Percentiles rank a stretch among this genome's conserved stretches.
These are phyloP conservation scores for Ornithorhynchus anatinus DNA, from an alignment of 2,113 vertebrate genomes.

Conservation along the genomic window DNA sequence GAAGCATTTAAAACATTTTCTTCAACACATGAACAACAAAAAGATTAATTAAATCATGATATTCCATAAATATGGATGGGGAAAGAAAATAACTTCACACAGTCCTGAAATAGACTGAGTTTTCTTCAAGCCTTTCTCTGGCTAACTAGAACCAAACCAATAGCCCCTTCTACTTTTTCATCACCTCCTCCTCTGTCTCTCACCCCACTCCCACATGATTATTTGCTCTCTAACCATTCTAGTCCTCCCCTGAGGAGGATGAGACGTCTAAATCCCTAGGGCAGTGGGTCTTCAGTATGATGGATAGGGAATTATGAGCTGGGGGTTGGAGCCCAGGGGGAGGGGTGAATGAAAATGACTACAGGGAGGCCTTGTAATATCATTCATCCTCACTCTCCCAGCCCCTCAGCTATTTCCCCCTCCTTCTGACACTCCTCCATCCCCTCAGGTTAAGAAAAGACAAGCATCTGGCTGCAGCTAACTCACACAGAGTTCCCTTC, in stretches of 20 bases:
- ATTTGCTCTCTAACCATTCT: neutral
- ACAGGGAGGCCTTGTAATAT: too few species aligned
- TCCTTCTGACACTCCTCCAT: too few species aligned
- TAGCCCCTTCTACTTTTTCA: neutral
- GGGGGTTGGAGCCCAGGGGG: neutral
- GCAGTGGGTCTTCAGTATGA: neutral
- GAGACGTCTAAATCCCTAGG: neutral
- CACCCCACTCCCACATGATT: too few species aligned
- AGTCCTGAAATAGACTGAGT: neutral
- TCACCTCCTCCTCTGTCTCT: too few species aligned
- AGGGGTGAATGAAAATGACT: neutral
- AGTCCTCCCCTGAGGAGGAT: neutral
- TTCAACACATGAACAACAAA: slow-evolving; percentile 44
- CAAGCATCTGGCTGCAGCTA: too few species aligned
- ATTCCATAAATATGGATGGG: neutral
- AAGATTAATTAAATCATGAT: slow-evolving; percentile 52
- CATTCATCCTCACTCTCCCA: too few species aligned
- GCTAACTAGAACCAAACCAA: neutral
- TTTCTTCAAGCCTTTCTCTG: accelerated
- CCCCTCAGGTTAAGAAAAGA: too few species aligned
- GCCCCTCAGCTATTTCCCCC: too few species aligned
- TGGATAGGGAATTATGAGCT: neutral
- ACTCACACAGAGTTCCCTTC: too few species aligned
- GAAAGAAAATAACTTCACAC: slow-evolving; percentile 17
- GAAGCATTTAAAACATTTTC: slow-evolving; percentile 23